Evolutionary conservation across 2,113 vertebrate species (phyloP).

Genomic region (Epinephelus fuscoguttatus): DNA sequence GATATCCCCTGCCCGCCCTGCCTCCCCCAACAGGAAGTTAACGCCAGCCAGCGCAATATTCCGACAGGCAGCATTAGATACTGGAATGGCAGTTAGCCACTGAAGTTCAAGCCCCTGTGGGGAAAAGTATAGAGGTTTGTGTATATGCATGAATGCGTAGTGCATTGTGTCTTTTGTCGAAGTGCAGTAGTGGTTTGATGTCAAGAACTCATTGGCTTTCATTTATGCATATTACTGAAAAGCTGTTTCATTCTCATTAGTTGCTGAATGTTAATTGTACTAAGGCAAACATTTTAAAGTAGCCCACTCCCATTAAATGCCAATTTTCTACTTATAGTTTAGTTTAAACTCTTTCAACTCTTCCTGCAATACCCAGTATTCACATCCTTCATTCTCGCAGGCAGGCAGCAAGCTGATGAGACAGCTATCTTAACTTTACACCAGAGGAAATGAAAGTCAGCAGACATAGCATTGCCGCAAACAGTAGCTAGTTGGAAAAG

Average conservation of each 20-base stretch:
- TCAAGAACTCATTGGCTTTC: not conserved
- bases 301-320: not conserved
- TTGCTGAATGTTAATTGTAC: not conserved
- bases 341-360: not conserved
- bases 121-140: slow-evolving; percentile 41
- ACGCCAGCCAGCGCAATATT: slow-evolving; percentile 87
- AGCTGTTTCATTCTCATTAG: not conserved
- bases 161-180: slow-evolving; percentile 16
- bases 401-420: not conserved
- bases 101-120: slow-evolving; percentile 50
- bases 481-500: not conserved
- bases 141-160: slow-evolving; percentile 28
- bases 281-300: not conserved
- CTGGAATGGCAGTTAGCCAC: slow-evolving; percentile 70
- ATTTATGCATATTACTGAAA: slow-evolving; percentile 15
- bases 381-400: not conserved
- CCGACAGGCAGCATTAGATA: slow-evolving; percentile 73
- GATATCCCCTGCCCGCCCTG: slow-evolving; percentile 74
- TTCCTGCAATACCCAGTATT: not conserved
- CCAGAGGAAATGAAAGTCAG: not conserved
- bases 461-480: not conserved
- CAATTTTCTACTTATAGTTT: not conserved
- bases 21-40: slow-evolving; percentile 83
- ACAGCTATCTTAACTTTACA: not conserved
- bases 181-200: not conserved